Evolutionary conservation across 2,113 vertebrate species (phyloP).

Genomic region (Pollachius pollachius): DNA sequence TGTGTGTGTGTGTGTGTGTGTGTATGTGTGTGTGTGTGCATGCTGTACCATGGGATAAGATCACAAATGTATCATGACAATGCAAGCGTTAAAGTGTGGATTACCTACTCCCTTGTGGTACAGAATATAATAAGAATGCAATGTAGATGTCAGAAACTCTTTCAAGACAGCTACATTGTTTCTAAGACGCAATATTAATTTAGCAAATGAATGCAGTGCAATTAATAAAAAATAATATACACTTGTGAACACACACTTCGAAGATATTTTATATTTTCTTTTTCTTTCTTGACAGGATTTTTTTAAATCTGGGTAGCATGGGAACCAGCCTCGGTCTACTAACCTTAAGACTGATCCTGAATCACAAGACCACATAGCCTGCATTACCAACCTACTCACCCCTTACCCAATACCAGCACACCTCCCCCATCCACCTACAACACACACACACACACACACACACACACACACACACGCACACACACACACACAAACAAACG

Average conservation of each 20-base stretch:
- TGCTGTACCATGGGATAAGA: too few species aligned
- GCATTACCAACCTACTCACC: slow-evolving; percentile 47
- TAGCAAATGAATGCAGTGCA: too few species aligned
- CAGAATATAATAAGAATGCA: too few species aligned
- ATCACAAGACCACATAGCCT: slow-evolving; percentile 67
- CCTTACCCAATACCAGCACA: background rate
- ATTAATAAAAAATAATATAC: too few species aligned
- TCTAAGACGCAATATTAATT: too few species aligned
- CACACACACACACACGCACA: slow-evolving; percentile 21
- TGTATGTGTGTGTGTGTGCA: too few species aligned
- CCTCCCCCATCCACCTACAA: slow-evolving; percentile 17
- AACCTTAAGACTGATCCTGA: slow-evolving; percentile 41
- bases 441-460: slow-evolving; percentile 2
- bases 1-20: background rate
- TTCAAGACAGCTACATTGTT: too few species aligned
- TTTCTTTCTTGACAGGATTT: too few species aligned
- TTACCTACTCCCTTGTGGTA: background rate
- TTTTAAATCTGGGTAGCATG: background rate
- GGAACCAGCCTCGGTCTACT: background rate
- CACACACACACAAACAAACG: background rate
- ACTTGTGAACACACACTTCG: too few species aligned
- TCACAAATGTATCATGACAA: too few species aligned
- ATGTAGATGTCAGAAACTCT: too few species aligned
- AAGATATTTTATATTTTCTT: too few species aligned
- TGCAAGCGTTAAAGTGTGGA: background rate